These are phyloP conservation scores for Cistogaster globosa DNA, from an alignment of 2,888 invertebrate species.

Conservation along the genomic window DNA sequence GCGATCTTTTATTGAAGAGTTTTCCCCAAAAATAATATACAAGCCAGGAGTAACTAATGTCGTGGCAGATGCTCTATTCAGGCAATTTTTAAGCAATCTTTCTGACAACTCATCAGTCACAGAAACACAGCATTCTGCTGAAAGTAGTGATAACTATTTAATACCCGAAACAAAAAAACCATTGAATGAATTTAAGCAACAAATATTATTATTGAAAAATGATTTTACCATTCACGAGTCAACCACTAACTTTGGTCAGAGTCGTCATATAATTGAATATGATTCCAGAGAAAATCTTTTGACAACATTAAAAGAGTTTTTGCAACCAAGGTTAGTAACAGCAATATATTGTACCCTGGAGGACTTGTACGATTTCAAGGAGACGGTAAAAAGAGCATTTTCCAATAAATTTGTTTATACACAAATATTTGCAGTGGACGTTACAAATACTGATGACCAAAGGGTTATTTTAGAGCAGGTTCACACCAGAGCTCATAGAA, in stretches of 20 bases:
- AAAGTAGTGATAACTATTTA: too few species aligned
- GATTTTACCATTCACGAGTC: too few species aligned
- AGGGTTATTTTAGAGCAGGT: too few species aligned
- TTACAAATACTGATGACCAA: background rate
- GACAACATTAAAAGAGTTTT: too few species aligned
- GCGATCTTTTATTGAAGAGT: too few species aligned
- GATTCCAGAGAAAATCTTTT: too few species aligned
- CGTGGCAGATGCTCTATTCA: background rate
- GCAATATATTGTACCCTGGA: constrained; percentile 30
- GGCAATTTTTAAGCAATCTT: constrained; percentile 6
- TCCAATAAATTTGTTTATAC: constrained; percentile 46
- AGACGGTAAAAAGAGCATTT: constrained; percentile 25
- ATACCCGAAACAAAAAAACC: constrained; percentile 8
- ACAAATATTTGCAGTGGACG: too few species aligned
- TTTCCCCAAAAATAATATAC: too few species aligned
- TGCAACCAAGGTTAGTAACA: constrained; percentile 33
- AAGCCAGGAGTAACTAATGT: too few species aligned
- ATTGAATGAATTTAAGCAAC: constrained; percentile 10
- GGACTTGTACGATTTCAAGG: constrained; percentile 46
- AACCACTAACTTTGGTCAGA: too few species aligned
- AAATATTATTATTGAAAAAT: constrained; percentile 17
- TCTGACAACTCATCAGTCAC: background rate
- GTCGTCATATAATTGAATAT: too few species aligned
- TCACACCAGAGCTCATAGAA: constrained; percentile 23
- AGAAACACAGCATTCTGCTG: background rate